Conservation (phyloP, 53 echinoderm and acorn worm species). For the Mesocentrotus franciscanus region DNA sequence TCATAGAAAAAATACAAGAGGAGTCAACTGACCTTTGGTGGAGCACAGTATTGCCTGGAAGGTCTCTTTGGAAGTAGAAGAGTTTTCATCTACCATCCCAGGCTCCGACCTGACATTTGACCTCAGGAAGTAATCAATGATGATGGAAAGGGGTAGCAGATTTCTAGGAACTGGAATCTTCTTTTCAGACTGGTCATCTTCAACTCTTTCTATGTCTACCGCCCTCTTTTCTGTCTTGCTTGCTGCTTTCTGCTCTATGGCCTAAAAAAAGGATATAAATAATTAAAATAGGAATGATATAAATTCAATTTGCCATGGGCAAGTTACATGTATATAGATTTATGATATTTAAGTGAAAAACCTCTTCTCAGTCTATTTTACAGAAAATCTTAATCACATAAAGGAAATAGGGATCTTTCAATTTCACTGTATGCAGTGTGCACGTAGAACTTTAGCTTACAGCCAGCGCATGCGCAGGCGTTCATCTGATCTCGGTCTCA, state of each 20-base stretch:
- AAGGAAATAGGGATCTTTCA: no score
- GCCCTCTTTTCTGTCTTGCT: not conserved
- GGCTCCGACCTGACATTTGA: not conserved
- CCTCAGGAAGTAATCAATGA: conserved; percentile 69
- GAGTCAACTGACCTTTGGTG: not conserved
- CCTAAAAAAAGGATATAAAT: not conserved
- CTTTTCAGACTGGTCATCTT: not conserved
- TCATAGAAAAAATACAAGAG: not conserved
- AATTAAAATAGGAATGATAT: no score
- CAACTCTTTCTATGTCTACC: not conserved
- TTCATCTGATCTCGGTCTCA: no score
- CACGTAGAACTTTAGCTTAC: no score
- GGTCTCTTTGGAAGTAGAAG: not conserved
- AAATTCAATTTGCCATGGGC: no score
- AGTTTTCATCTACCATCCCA: not conserved
- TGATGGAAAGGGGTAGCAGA: conserved; percentile 72
- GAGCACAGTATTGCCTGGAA: conserved; percentile 13
- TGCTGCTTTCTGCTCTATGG: not conserved
- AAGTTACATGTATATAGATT: no score
- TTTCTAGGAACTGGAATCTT: conserved; percentile 42
- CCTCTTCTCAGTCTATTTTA: no score
- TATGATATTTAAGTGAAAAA: no score
- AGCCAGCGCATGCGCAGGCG: no score
- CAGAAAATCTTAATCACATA: no score
- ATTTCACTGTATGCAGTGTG: no score